Conservation (phyloP, 37 sponge, comb jelly and placozoan species). For the Halisarca cf. caerulea region DNA sequence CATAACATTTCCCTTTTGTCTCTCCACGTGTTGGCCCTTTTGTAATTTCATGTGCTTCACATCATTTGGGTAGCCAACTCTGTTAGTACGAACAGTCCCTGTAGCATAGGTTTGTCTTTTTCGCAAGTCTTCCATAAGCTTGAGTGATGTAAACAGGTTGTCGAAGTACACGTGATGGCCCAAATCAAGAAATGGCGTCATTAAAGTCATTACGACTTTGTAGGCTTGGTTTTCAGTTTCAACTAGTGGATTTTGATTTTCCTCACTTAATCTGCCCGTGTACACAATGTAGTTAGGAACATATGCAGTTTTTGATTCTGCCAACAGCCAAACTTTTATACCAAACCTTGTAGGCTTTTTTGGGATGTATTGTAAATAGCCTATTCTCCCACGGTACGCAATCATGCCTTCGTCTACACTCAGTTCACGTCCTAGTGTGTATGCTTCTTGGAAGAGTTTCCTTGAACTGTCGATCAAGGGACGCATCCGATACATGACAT, state of each 20-base stretch:
- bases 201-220: background rate
- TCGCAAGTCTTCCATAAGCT: background rate
- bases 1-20: too few species aligned
- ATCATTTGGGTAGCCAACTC: background rate
- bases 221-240: too few species aligned
- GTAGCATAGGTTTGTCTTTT: background rate
- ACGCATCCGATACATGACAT: background rate
- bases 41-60: background rate
- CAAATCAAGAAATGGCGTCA: background rate
- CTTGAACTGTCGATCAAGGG: background rate
- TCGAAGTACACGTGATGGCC: background rate
- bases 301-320: background rate
- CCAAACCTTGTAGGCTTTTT: background rate
- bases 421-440: background rate
- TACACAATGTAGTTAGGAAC: background rate
- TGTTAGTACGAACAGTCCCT: background rate
- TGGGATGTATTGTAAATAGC: conserved; percentile 8
- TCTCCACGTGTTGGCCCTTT: too few species aligned
- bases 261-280: background rate
- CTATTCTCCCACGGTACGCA: conserved; percentile 14
- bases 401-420: conserved; percentile 26
- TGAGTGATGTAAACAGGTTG: background rate
- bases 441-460: background rate
- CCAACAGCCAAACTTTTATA: background rate
- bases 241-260: too few species aligned